phyloP scores from a whole-genome alignment of 2,797 vertebrate genomes.

The Xenentodon cancila region DNA sequence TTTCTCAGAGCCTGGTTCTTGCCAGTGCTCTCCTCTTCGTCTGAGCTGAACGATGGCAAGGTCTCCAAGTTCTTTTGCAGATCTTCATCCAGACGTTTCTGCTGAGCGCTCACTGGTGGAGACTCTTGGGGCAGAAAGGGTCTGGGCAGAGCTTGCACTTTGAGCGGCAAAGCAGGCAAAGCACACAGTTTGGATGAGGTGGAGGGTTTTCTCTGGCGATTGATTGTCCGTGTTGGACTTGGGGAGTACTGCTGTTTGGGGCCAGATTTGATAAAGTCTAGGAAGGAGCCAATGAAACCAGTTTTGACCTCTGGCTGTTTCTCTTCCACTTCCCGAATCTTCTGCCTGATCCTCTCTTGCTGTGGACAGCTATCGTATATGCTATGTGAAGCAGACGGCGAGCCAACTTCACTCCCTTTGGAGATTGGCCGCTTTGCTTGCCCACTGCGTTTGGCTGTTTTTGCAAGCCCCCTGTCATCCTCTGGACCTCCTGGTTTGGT shows the following conservation, averaged over 20 bases:
- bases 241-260: constrained; percentile 95
- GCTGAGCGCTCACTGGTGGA: constrained; percentile 76
- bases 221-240: constrained; percentile 89
- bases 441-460: constrained; percentile 83
- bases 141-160: constrained; percentile 73
- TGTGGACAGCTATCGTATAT: constrained; percentile 91
- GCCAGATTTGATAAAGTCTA: constrained; percentile 97
- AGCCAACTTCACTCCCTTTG: constrained; percentile 84
- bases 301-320: constrained; percentile 98
- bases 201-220: constrained; percentile 87
- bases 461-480: constrained; percentile 83
- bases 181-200: constrained; percentile 82
- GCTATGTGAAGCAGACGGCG: constrained; percentile 84
- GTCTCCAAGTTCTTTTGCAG: constrained; percentile 93
- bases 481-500: constrained; percentile 80
- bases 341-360: constrained; percentile 97
- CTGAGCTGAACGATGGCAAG: constrained; percentile 94
- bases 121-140: constrained; percentile 77
- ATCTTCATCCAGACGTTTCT: constrained; percentile 89
- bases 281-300: constrained; percentile 97
- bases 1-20: constrained; percentile 93
- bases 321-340: constrained; percentile 98
- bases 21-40: constrained; percentile 93
- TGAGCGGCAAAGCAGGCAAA: constrained; percentile 77
- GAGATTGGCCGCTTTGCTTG: constrained; percentile 90